Evolutionary conservation across 2,797 vertebrate species (phyloP).

Genomic region (Macrochelys suwanniensis): DNA sequence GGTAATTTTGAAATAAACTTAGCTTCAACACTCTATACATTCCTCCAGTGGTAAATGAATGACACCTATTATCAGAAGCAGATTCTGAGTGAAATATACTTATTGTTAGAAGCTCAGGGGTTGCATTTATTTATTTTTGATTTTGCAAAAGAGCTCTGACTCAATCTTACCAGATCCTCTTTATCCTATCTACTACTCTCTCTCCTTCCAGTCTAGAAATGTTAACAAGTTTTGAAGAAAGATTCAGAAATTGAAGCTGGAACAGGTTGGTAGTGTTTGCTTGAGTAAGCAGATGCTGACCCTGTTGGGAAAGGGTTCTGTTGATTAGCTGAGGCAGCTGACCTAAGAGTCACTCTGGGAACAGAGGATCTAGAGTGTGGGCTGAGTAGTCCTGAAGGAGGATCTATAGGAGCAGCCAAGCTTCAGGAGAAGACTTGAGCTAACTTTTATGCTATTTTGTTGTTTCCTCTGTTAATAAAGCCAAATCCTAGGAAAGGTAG

Average conservation of each 20-base stretch:
- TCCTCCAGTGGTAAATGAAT: not conserved
- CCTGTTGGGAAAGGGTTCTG: not conserved
- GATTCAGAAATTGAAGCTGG: not conserved
- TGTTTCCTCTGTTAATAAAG: not conserved
- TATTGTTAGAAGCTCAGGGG: not conserved
- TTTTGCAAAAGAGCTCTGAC: not conserved
- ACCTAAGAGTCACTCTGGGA: not conserved
- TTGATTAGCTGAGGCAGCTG: not conserved
- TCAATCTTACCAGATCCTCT: not conserved
- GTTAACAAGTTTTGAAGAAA: not conserved
- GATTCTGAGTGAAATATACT: not conserved
- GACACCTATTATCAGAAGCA: not conserved
- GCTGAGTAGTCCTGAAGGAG: not conserved
- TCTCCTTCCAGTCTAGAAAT: not conserved
- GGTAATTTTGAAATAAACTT: not conserved
- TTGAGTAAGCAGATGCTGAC: not conserved
- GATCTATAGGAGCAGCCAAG: not conserved
- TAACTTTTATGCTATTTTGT: not conserved
- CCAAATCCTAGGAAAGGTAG: not conserved
- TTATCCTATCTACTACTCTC: not conserved
- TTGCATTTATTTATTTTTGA: not conserved
- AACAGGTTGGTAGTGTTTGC: not conserved
- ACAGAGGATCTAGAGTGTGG: not conserved
- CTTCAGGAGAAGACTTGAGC: not conserved
- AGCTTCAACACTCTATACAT: not conserved